These are phyloP conservation scores for Neria commutata DNA, from an alignment of 2,888 invertebrate genomes.

Conservation along the genomic window DNA sequence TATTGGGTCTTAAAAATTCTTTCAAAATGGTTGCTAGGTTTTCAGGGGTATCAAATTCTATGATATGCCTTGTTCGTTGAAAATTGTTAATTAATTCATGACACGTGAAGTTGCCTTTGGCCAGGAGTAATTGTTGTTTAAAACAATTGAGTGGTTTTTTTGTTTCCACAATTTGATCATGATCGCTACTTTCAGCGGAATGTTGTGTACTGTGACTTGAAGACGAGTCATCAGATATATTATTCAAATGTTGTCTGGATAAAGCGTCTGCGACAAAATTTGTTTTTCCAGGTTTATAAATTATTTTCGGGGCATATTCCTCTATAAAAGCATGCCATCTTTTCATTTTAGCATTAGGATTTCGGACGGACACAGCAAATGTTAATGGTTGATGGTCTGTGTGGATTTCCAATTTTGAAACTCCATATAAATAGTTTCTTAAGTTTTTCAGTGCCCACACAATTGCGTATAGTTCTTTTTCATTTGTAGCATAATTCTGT, in stretches of 20 bases:
- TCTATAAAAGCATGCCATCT: too few species aligned
- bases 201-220: conserved; percentile 12
- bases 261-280: too few species aligned
- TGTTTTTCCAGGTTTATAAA: too few species aligned
- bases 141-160: conserved; percentile 16
- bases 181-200: conserved; percentile 18
- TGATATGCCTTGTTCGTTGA: conserved; percentile 3
- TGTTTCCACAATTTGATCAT: conserved; percentile 14
- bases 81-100: conserved; percentile 12
- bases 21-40: conserved; percentile 14
- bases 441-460: not conserved
- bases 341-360: too few species aligned
- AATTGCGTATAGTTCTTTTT: not conserved
- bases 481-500: not conserved
- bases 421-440: too few species aligned
- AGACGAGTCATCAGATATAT: too few species aligned
- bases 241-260: too few species aligned
- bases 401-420: too few species aligned
- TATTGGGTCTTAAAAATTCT: conserved; percentile 11
- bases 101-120: too few species aligned
- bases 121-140: conserved; percentile 25
- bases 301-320: too few species aligned
- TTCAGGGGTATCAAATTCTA: conserved; percentile 15
- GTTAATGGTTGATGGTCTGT: too few species aligned
- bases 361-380: too few species aligned